These are phyloP conservation scores for Oreochromis aureus DNA, from an alignment of 2,113 vertebrate genomes.

Conservation along the genomic window DNA sequence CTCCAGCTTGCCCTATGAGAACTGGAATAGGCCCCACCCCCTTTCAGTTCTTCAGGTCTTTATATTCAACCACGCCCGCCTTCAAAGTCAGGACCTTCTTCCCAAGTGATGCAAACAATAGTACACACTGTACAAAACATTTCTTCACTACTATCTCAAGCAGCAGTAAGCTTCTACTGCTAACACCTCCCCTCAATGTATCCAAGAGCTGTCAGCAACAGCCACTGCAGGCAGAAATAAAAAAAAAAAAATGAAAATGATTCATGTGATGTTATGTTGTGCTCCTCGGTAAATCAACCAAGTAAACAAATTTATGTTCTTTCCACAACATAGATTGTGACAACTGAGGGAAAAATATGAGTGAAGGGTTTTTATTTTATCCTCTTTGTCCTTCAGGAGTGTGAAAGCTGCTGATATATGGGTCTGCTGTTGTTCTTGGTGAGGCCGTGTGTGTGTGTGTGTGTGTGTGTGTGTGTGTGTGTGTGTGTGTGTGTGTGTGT, in stretches of 20 bases:
- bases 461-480: not conserved
- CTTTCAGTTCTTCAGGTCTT: not conserved
- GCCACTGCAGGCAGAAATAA: conserved; percentile 13
- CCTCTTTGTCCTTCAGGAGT: conserved; percentile 59
- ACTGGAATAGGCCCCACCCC: not conserved
- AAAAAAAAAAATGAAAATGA: conserved; percentile 43
- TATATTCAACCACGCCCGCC: not conserved
- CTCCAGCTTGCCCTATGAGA: not conserved
- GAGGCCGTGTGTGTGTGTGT: not conserved
- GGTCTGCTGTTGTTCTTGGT: not conserved
- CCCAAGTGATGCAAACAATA: conserved; percentile 2
- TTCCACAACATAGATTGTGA: conserved; percentile 30
- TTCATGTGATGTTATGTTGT: conserved; percentile 56
- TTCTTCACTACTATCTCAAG: conserved; percentile 10
- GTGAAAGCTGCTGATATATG: conserved; percentile 53
- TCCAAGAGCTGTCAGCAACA: conserved; percentile 35
- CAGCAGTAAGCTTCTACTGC: not conserved
- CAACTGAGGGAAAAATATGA: conserved; percentile 26
- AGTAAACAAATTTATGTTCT: conserved; percentile 63
- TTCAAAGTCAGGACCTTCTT: not conserved
- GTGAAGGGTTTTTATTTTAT: conserved; percentile 41
- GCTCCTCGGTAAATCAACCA: conserved; percentile 53
- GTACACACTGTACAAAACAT: conserved; percentile 3
- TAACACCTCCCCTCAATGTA: conserved; percentile 36
- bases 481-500: not conserved